These are phyloP conservation scores for Troglohyphantes excavatus DNA, from an alignment of 2,888 invertebrate species.

Conservation along the genomic window DNA sequence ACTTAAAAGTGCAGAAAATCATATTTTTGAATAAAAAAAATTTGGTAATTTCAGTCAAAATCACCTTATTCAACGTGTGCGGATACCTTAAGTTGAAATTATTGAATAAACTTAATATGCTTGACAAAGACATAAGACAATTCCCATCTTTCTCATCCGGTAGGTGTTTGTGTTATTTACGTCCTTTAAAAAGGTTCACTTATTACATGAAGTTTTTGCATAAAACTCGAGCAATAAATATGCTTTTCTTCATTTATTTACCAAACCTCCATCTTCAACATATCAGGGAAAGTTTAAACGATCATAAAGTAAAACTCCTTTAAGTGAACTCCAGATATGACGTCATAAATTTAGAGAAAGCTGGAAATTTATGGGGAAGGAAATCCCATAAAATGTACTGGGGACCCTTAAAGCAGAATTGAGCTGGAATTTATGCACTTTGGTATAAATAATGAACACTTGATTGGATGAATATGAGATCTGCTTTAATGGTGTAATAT, in stretches of 20 bases:
- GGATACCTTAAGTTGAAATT: no score
- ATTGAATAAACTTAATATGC: no score
- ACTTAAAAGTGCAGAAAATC: no score
- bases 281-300: background rate
- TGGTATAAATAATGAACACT: conserved; percentile 37
- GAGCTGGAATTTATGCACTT: conserved; percentile 28
- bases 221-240: background rate
- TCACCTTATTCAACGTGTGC: no score
- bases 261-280: background rate
- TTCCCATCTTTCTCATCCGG: no score
- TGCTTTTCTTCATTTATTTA: no score
- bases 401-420: conserved; percentile 14
- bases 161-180: no score
- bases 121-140: no score
- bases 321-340: conserved; percentile 14
- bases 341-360: conserved; percentile 30
- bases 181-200: no score
- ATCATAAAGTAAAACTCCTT: background rate
- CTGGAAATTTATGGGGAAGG: conserved; percentile 9
- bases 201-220: background rate
- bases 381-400: conserved; percentile 38
- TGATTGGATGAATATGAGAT: background rate
- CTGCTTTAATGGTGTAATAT: background rate
- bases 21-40: no score
- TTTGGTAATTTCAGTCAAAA: no score